Evolutionary conservation across 2,888 invertebrate species (phyloP).

Genomic region (Sepioteuthis lessoniana): DNA sequence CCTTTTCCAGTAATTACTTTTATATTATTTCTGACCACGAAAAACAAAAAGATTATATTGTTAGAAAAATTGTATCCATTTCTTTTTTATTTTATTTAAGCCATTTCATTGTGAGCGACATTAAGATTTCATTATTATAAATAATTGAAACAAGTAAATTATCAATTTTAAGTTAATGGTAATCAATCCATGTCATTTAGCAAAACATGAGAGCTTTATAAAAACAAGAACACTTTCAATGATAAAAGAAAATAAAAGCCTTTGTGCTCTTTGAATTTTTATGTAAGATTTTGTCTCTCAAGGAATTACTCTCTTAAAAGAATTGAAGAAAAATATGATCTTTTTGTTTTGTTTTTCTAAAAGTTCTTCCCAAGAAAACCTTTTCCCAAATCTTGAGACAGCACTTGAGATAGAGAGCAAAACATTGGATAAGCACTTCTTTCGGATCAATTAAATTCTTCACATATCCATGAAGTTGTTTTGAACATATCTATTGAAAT

Average conservation of each 20-base stretch:
- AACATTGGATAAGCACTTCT: conserved; percentile 33
- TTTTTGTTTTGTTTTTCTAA: neutral
- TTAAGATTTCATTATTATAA: neutral
- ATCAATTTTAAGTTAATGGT: neutral
- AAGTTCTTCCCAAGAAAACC: neutral
- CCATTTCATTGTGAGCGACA: neutral
- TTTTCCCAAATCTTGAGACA: neutral
- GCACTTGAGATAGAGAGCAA: neutral
- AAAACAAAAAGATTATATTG: too few species aligned
- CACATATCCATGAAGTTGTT: neutral
- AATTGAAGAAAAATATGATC: neutral
- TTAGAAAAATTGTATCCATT: too few species aligned
- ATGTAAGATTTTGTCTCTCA: neutral
- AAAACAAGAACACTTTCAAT: neutral
- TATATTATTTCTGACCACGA: too few species aligned
- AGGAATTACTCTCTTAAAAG: neutral
- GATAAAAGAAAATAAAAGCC: neutral
- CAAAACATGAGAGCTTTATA: neutral
- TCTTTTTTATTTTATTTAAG: neutral
- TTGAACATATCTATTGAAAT: neutral
- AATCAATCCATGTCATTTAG: neutral
- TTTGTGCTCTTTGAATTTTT: neutral
- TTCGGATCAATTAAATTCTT: neutral
- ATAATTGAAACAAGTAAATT: too few species aligned
- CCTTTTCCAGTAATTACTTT: too few species aligned